These are phyloP conservation scores for Nyctibius bracteatus DNA, from an alignment of 2,113 vertebrate genomes.

Conservation along the genomic window DNA sequence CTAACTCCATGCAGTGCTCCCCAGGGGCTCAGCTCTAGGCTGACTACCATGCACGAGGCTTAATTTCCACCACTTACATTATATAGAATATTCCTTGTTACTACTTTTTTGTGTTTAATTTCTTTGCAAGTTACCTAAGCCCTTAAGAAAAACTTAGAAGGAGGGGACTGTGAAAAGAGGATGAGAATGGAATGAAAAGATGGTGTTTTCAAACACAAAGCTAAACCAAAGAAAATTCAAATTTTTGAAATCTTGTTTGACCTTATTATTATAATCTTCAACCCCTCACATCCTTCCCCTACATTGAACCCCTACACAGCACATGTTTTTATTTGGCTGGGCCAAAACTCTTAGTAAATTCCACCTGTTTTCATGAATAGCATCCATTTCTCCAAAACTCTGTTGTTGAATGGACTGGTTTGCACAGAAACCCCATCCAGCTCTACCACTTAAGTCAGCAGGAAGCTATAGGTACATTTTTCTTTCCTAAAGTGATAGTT, in stretches of 20 bases:
- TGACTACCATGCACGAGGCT: background rate
- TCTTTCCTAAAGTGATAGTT: background rate
- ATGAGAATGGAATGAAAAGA: background rate
- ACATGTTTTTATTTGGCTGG: background rate
- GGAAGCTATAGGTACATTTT: background rate
- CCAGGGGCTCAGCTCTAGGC: background rate
- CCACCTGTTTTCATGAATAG: background rate
- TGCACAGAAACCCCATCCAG: background rate
- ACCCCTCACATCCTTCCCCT: background rate
- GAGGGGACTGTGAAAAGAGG: background rate
- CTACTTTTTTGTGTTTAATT: background rate
- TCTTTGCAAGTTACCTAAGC: background rate
- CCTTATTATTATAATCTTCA: background rate
- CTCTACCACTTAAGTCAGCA: background rate
- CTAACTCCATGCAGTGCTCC: background rate
- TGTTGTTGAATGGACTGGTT: background rate
- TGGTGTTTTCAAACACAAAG: background rate
- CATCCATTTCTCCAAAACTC: background rate
- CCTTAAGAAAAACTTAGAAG: background rate
- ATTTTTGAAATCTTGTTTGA: background rate
- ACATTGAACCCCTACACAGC: fast-evolving
- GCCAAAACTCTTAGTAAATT: background rate
- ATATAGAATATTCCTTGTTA: background rate
- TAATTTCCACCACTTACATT: background rate
- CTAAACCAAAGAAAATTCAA: background rate